Evolutionary conservation across 2,113 vertebrate genomes (phyloP).

Genomic region (Siniperca knerii): DNA sequence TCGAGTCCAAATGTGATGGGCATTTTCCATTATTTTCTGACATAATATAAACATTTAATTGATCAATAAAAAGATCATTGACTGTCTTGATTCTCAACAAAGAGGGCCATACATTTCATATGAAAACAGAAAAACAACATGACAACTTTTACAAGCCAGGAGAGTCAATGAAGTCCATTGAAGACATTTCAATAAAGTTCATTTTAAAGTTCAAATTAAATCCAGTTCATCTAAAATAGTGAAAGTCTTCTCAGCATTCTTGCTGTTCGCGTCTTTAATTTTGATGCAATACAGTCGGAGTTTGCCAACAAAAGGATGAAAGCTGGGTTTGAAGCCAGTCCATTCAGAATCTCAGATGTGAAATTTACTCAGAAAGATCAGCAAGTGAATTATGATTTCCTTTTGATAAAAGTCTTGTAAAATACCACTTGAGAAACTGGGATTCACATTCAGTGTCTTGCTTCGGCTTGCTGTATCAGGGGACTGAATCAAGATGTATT

Average conservation of each 20-base stretch:
- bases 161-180: not conserved
- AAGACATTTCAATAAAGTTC: not conserved
- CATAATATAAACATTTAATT: too few species aligned
- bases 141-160: too few species aligned
- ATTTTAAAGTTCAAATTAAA: not conserved
- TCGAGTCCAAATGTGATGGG: too few species aligned
- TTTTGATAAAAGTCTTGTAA: not conserved
- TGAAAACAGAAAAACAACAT: too few species aligned
- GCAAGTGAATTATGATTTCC: not conserved
- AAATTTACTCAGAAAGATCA: not conserved
- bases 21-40: too few species aligned
- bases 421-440: not conserved
- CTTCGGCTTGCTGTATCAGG: not conserved
- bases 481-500: constrained; percentile 14
- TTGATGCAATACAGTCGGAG: not conserved
- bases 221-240: not conserved
- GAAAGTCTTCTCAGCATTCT: not conserved
- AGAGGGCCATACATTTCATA: not conserved
- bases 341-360: not conserved
- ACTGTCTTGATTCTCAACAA: too few species aligned
- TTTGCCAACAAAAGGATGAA: too few species aligned
- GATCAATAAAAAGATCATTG: too few species aligned
- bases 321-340: not conserved
- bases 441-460: not conserved
- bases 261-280: not conserved